Percentiles rank a stretch among this genome's conserved stretches.
Conservation (phyloP, 92 coral and sea anemone genomes). For the Nematostella vectensis region DNA sequence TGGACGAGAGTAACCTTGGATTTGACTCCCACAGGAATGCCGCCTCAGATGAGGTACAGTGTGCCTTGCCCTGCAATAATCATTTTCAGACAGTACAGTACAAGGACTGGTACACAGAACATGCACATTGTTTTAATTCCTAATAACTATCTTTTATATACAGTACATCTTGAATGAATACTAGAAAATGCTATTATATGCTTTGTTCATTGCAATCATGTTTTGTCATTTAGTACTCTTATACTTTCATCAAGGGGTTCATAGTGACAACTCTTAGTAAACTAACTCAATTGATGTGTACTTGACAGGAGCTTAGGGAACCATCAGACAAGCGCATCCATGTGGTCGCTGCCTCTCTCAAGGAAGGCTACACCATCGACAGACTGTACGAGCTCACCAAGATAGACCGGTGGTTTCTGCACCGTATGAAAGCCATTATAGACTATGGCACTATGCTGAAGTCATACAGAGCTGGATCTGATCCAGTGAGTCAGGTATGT, state of each 20-base stretch:
- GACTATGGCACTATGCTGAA: constrained; percentile 64
- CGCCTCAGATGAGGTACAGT: constrained; percentile 59
- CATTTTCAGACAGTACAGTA: too few species aligned
- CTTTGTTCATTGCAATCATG: too few species aligned
- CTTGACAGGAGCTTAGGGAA: constrained; percentile 68
- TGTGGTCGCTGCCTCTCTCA: constrained; percentile 85
- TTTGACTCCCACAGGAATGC: constrained; percentile 69
- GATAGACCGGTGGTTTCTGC: constrained; percentile 87
- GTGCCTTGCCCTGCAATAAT: too few species aligned
- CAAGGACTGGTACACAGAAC: too few species aligned
- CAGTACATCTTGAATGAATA: too few species aligned
- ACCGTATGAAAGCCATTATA: constrained; percentile 80
- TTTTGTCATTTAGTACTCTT: too few species aligned
- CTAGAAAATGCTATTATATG: too few species aligned
- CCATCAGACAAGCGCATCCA: constrained; percentile 96
- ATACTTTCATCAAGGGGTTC: too few species aligned
- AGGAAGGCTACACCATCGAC: constrained; percentile 70
- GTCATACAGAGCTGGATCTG: constrained; percentile 41
- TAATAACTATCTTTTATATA: too few species aligned
- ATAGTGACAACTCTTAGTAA: constrained; percentile 62
- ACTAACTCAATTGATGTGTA: constrained; percentile 57
- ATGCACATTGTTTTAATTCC: too few species aligned
- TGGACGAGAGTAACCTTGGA: constrained; percentile 78
- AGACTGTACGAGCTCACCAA: constrained; percentile 79
- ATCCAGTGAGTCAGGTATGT: background rate